phyloP scores from a whole-genome alignment of 2,797 vertebrate species.

The Amniataba percoides region DNA sequence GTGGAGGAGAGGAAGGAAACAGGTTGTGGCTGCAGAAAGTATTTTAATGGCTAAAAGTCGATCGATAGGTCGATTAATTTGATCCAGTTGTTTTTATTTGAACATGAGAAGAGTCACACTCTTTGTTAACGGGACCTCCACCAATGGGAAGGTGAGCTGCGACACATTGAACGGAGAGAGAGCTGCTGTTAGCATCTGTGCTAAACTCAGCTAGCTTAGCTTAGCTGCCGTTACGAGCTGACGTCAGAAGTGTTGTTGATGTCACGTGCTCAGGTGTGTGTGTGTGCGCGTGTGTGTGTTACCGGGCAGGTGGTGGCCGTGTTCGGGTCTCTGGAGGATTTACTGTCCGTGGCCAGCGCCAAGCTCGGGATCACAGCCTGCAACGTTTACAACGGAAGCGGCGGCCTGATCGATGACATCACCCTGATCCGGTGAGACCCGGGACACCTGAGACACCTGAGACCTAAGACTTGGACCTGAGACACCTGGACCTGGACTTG shows the following conservation, averaged over 20 bases:
- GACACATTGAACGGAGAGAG: background rate
- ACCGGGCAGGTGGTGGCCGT: slow-evolving; percentile 89
- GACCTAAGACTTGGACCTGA: too few relatives aligned
- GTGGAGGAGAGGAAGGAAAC: background rate
- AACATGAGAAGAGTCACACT: slow-evolving; percentile 91
- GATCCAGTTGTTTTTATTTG: background rate
- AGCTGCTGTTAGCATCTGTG: background rate
- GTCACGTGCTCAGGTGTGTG: background rate
- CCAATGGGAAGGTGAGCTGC: slow-evolving; percentile 87
- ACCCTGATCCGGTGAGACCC: slow-evolving; percentile 88
- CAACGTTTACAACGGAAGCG: slow-evolving; percentile 90
- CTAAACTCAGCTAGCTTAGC: slow-evolving; percentile 4
- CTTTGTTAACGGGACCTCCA: slow-evolving; percentile 90
- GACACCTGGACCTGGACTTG: too few relatives aligned
- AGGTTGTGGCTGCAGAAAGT: background rate
- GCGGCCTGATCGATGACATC: slow-evolving; percentile 93
- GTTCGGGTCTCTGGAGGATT: slow-evolving; percentile 89
- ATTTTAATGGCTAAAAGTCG: background rate
- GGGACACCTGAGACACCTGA: too few relatives aligned
- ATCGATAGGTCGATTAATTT: background rate
- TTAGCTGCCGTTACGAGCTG: background rate
- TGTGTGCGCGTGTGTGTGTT: background rate
- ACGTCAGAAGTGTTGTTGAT: background rate
- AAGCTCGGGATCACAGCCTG: slow-evolving; percentile 92
- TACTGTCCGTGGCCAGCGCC: slow-evolving; percentile 89